Conservation (phyloP, 1,140 invertebrate species). For the Berghia stephanieae region DNA sequence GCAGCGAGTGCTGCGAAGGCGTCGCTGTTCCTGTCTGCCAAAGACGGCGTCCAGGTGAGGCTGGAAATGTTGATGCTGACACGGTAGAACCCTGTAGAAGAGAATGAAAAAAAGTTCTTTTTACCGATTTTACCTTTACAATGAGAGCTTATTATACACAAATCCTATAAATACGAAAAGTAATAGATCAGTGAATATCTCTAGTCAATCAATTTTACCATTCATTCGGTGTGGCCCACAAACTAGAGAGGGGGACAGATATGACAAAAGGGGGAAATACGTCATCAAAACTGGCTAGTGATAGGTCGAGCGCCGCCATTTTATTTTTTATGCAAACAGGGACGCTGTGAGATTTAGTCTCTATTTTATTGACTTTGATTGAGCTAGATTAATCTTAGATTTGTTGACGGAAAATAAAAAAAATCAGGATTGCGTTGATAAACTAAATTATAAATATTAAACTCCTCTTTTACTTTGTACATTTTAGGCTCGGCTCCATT, state of each 20-base stretch:
- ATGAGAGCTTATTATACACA: too few relatives aligned
- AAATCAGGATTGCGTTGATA: too few relatives aligned
- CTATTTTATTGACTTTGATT: too few relatives aligned
- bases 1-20: constrained; percentile 62
- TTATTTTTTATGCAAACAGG: too few relatives aligned
- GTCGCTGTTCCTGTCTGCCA: constrained; percentile 59
- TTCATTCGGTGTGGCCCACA: not conserved
- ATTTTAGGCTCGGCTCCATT: too few relatives aligned
- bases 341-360: too few relatives aligned
- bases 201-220: not conserved
- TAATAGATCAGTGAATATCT: not conserved
- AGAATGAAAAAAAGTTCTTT: constrained; percentile 26
- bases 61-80: constrained; percentile 64
- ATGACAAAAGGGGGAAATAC: not conserved
- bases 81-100: constrained; percentile 66
- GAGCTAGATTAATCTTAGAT: too few relatives aligned
- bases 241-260: not conserved
- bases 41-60: constrained; percentile 61
- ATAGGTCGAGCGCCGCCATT: too few relatives aligned
- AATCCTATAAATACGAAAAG: not conserved
- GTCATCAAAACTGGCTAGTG: too few relatives aligned
- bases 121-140: not conserved
- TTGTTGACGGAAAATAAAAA: too few relatives aligned
- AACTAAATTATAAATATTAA: too few relatives aligned
- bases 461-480: too few relatives aligned